These are phyloP conservation scores for Drosophila watanabei DNA, from an alignment of 1,140 invertebrate species.

Conservation along the genomic window DNA sequence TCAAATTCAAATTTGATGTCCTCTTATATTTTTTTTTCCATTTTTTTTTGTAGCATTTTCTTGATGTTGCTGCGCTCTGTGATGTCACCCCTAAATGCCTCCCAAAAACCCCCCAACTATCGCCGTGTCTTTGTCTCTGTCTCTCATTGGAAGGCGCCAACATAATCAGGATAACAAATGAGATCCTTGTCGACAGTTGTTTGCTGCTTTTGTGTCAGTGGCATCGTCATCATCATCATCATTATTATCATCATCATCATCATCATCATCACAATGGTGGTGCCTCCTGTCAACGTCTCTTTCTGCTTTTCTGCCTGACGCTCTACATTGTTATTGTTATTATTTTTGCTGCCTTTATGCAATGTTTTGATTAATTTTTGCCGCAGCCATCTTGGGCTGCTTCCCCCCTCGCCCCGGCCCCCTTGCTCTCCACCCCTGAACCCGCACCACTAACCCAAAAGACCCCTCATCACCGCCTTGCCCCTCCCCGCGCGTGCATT, in stretches of 20 bases:
- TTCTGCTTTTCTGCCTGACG: slow-evolving; percentile 75
- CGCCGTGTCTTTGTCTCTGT: slow-evolving; percentile 21
- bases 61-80: background rate
- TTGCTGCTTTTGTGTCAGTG: slow-evolving; percentile 83
- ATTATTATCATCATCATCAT: slow-evolving; percentile 60
- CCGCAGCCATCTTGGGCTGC: slow-evolving; percentile 54
- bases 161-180: slow-evolving; percentile 84
- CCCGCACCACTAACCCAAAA: slow-evolving; percentile 18
- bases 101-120: slow-evolving; percentile 1
- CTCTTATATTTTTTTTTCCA: background rate
- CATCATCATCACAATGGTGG: slow-evolving; percentile 14
- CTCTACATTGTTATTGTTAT: slow-evolving; percentile 83
- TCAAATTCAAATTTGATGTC: background rate
- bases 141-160: slow-evolving; percentile 75
- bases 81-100: slow-evolving; percentile 14
- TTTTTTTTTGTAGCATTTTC: background rate
- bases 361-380: slow-evolving; percentile 84
- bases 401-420: background rate
- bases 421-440: background rate
- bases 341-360: slow-evolving; percentile 83
- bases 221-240: slow-evolving; percentile 76
- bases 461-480: background rate
- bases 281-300: slow-evolving; percentile 67
- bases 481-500: slow-evolving; percentile 53
- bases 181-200: slow-evolving; percentile 84